Evolutionary conservation across 2,888 invertebrate species (phyloP), one percentile per base, ranked within the genome.

Genomic region (Ophion costatus): DNA sequence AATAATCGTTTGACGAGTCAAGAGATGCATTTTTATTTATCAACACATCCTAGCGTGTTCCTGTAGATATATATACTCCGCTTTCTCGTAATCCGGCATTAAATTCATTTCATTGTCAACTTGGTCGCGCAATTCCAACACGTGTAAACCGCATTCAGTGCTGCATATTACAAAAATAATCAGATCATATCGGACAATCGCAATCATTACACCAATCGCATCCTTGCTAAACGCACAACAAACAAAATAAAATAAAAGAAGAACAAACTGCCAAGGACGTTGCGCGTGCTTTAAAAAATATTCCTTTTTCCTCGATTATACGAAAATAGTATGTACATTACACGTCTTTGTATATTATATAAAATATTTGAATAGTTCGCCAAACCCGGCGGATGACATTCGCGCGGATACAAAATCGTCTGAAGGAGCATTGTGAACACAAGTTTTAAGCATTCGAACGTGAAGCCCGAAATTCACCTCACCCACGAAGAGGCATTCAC

Each of bases 91-190:
- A 82, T 82, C 85, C 85, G 76, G 81, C 78, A 61, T 81, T 63
- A 78, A 29, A 69, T 80, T 81, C 76, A 24, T 64, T 80, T 82
- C 74, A 77, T 75, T 80, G 79, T 77, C 83, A 84, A 80, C 67
- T 82, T 82, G 84, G 80, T 80, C 71, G 38, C 61, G 22, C 59
- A 79, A 85, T 85, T 86, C 74, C 76, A 86, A 85, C 83, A 80
- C 82, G 83, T 82, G 86, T 83, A 82, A 87, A 82, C 79, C 81
- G 38, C 76, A 83, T 24, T 76, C 75, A 63, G 78, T 80, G 59
- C 45, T 24, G 61, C 61, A 64, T 61, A 24, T 82, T 82, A 79
- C 59, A 84, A 84, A 84, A 80, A 84, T 71, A 74, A 84, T 77
- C 75, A 67, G 69, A 63, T 66, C 77, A 56, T 64, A 29, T 76